A percentile compares a stretch with the other conserved stretches of the same genome.
phyloP scores from a whole-genome alignment of 2,797 vertebrate species.

The Danio kyathit region DNA sequence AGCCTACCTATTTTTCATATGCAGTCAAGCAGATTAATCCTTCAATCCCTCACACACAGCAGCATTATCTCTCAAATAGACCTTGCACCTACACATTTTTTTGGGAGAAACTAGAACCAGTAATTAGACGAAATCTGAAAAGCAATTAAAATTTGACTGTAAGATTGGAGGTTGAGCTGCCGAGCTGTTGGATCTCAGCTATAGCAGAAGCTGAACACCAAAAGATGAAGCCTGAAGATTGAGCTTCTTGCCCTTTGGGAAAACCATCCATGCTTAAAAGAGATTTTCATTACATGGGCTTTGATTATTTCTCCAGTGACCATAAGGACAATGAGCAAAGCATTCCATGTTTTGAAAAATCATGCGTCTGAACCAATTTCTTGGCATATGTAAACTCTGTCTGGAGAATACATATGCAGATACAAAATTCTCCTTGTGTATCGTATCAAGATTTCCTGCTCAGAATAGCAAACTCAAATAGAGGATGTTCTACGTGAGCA shows the following conservation, averaged over 20 bases:
- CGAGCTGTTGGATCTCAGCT: neutral
- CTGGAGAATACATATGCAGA: too few species aligned
- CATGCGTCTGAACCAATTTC: neutral
- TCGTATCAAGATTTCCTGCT: neutral
- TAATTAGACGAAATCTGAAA: too few species aligned
- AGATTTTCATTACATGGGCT: neutral
- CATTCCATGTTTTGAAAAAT: neutral
- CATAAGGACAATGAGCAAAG: slow-evolving; percentile 18
- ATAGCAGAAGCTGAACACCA: neutral
- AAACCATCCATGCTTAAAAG: too few species aligned
- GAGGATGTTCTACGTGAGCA: neutral
- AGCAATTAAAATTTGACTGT: neutral
- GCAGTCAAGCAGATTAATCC: too few species aligned
- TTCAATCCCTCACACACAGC: too few species aligned
- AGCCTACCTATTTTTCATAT: too few species aligned
- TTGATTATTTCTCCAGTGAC: slow-evolving; percentile 22
- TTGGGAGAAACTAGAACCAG: too few species aligned
- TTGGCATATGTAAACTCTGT: too few species aligned
- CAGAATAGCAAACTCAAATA: slow-evolving; percentile 1
- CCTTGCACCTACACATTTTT: too few species aligned
- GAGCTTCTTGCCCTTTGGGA: too few species aligned
- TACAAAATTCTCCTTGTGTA: too few species aligned
- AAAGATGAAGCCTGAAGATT: neutral
- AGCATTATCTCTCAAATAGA: too few species aligned
- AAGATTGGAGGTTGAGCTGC: neutral